Percentiles rank a stretch among this genome's conserved stretches.
Conservation (phyloP, 2,888 invertebrate species). For the Watsonalla cultraria region DNA sequence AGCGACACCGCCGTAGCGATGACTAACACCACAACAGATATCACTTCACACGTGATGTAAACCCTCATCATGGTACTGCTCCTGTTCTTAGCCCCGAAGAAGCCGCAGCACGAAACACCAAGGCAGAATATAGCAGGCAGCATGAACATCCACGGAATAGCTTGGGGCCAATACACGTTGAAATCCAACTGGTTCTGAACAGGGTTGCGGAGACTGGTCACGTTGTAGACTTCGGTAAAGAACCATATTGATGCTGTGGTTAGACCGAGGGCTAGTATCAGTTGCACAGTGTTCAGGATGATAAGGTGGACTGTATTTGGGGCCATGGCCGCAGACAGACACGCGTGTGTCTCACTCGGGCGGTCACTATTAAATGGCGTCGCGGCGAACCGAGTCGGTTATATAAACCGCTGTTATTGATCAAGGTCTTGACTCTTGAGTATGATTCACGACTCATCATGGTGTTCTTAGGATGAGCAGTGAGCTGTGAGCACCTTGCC, state of each 20-base stretch:
- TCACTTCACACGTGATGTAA: constrained; percentile 41
- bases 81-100: constrained; percentile 47
- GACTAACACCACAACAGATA: constrained; percentile 40
- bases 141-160: constrained; percentile 66
- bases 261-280: constrained; percentile 45
- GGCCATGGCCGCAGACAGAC: constrained; percentile 4
- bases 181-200: constrained; percentile 67
- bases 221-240: constrained; percentile 50
- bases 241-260: constrained; percentile 56
- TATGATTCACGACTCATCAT: constrained; percentile 13
- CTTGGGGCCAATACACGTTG: constrained; percentile 68
- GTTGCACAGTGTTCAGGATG: constrained; percentile 47
- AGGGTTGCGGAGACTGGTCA: constrained; percentile 51
- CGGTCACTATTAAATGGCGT: constrained; percentile 52
- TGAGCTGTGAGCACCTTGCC: background rate
- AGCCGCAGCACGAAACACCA: constrained; percentile 52
- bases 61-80: constrained; percentile 42
- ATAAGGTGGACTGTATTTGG: constrained; percentile 31
- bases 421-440: constrained; percentile 19
- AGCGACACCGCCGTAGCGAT: constrained; percentile 47
- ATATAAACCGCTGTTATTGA: constrained; percentile 31
- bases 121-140: constrained; percentile 50
- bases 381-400: constrained; percentile 18
- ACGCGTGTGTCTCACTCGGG: constrained; percentile 14
- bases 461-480: background rate